Base-by-base conservation (phyloP, 2,113 vertebrate species). In the Bubo bubo region DNA sequence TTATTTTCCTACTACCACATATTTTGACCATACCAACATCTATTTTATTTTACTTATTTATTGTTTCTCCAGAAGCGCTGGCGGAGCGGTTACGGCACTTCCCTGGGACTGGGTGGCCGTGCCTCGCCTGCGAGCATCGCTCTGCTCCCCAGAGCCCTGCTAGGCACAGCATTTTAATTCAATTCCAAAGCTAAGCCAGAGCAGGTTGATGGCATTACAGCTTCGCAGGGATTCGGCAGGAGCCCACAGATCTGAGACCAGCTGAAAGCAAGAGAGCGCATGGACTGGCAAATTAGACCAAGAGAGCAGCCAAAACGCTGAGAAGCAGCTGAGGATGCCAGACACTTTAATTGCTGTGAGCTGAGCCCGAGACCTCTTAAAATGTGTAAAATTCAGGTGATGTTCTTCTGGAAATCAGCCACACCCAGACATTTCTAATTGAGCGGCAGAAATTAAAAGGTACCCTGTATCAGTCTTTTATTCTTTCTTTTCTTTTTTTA, bases 101-200 rank as follows among this genome's bases (percentile, higher is more conserved):
- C 20, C 71, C 74, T 0, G 2, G 10, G 55, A 56, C 71, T 21
- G 49, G 35, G 37, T 17, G 1, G 52, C 47, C 1, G 6, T 2
- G 60, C 74, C 37, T 24, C 4, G 1, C 30, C 49, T 4, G 17
- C 0, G 8, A 77, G 60, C 28, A 6, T 63, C 8, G 0, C 35
- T 16, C 70, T 39, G 62, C 30, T 49, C 58, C 71, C 39, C 71
- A 70, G 6, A 86, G 59, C 62, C 56, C 72, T 34, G 84, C 67
- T 15, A 35, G 59, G 30, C 3, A 2, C 53, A 14, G 74, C 43
- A n/a, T 88, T 55, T 70, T n/a, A 63, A 70, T 52, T 43, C 66
- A 43, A 37, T 47, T 52, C 58, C 82, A 85, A 76, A 75, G n/a
- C 47, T 67, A 55, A 90, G 50, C 49, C 3, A 2, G 43, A 70